Base-by-base conservation (phyloP, 2,888 invertebrate genomes). In the Eledone cirrhosa region DNA sequence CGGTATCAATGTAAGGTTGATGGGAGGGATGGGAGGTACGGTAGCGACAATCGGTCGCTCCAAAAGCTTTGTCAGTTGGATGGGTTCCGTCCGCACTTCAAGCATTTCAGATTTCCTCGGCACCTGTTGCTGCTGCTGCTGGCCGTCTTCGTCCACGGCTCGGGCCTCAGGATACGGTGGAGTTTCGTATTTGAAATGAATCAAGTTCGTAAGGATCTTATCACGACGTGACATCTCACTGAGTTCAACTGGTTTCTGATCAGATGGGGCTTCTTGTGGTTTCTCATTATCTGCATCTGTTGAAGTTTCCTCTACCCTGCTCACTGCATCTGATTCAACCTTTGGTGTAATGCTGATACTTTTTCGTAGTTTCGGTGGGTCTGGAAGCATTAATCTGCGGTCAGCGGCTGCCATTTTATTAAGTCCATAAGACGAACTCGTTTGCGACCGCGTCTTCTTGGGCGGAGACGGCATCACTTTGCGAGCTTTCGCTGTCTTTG, bases 51-150 rank as follows among this genome's bases (percentile, higher is more conserved):
- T 22, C 1, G 72, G 72, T n/a, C 8, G 22, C 13, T 41, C 72
- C 22, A 72, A n/a, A 31, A 72, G 72, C 11, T 72, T 72, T 1
- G 33, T 72, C 33, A 72, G 41, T n/a, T 72, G 72, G 72, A 29
- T 72, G 8, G 72, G 72, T 72, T 72, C 72, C 22, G 72, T 72
- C 3, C 33, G 72, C 22, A 72, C 22, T 5, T 72, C 33, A 22
- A 31, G 22, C 22, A 41, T 31, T 41, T 72, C 72, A 8, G 72
- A 41, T n/a, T 33, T 72, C 11, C 19, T 72, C 33, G 31, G 72
- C n/a, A 22, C 29, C 41, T 31, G 7, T 11, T 22, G 1, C 19
- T 31, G 2, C 41, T 22, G 1, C 41, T 31, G 19, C 14, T 31
- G n/a, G 33, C 41, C 31, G 8, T 41, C 41, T 41, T 41, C 41